Conservation (phyloP, 1,140 invertebrate species). For the Cyrtorhinus lividipennis region DNA sequence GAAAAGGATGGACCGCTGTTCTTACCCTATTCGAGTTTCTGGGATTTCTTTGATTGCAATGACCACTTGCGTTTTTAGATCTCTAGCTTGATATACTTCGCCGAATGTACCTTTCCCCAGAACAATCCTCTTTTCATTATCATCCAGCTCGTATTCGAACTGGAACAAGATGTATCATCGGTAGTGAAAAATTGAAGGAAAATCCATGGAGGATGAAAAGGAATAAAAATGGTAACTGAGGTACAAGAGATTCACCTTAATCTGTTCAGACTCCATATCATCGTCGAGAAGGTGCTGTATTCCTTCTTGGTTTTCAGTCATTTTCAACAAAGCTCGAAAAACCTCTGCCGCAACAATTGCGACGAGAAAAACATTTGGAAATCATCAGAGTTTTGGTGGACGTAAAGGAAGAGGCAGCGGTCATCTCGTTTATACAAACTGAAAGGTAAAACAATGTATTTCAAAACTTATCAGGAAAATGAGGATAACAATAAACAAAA, state of each 20-base stretch:
- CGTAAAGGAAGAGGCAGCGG: conserved; percentile 90
- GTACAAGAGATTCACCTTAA: no score
- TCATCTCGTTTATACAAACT: conserved; percentile 92
- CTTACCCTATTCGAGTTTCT: conserved; percentile 75
- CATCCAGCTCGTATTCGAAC: conserved; percentile 95
- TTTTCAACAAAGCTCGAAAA: conserved; percentile 67
- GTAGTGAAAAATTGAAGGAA: no score
- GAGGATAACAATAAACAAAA: not conserved
- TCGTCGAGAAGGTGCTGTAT: conserved; percentile 69
- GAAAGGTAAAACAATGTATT: conserved; percentile 2
- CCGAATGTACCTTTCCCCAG: conserved; percentile 95
- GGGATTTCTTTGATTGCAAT: conserved; percentile 98
- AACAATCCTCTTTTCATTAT: conserved; percentile 69
- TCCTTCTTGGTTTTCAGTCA: conserved; percentile 73
- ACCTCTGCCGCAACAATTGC: conserved; percentile 60
- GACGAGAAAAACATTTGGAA: conserved; percentile 98
- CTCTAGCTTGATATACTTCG: conserved; percentile 84
- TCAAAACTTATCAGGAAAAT: not conserved
- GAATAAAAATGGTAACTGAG: no score
- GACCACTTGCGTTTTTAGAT: conserved; percentile 85
- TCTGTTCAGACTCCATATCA: conserved; percentile 48
- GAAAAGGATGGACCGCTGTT: no score
- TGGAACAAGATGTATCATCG: conserved; percentile 31
- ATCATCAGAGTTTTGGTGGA: conserved; percentile 95
- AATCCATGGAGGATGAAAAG: no score